Evolutionary conservation across 2,888 invertebrate genomes (phyloP).

Genomic region (Morpho deidamia): DNA sequence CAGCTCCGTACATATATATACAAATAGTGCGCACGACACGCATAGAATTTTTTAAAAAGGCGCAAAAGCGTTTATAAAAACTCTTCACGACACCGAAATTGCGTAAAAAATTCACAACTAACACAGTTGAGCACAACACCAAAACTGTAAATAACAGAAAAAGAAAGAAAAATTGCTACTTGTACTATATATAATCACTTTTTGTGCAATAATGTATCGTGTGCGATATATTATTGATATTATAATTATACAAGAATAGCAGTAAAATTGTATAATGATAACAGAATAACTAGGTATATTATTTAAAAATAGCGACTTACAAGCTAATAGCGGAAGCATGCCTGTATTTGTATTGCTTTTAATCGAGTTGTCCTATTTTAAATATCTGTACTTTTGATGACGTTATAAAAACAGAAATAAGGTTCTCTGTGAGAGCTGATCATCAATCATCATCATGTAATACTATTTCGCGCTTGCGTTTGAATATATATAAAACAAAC

Average conservation of each 20-base stretch:
- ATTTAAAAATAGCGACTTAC: constrained; percentile 5
- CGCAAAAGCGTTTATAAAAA: constrained; percentile 74
- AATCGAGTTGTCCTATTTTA: neutral
- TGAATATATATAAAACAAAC: no score
- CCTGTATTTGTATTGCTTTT: constrained; percentile 13
- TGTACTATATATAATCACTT: constrained; percentile 16
- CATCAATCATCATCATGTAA: no score
- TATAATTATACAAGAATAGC: neutral
- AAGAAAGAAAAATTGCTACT: constrained; percentile 7
- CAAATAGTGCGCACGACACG: constrained; percentile 23
- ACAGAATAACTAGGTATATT: no score
- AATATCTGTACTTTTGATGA: constrained; percentile 7
- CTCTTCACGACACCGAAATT: constrained; percentile 65
- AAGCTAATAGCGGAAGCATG: constrained; percentile 11
- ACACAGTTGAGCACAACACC: constrained; percentile 45
- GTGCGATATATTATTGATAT: neutral
- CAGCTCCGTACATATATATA: constrained; percentile 13
- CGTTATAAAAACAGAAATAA: no score
- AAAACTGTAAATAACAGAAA: constrained; percentile 28
- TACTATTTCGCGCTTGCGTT: no score
- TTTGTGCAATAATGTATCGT: constrained; percentile 11
- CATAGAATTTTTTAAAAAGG: constrained; percentile 52
- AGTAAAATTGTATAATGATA: no score
- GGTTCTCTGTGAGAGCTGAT: no score
- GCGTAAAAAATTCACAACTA: constrained; percentile 55